Evolutionary conservation across 2,888 invertebrate genomes (phyloP), one percentile per base, ranked within the genome.

Genomic region (Epinotia ramella): DNA sequence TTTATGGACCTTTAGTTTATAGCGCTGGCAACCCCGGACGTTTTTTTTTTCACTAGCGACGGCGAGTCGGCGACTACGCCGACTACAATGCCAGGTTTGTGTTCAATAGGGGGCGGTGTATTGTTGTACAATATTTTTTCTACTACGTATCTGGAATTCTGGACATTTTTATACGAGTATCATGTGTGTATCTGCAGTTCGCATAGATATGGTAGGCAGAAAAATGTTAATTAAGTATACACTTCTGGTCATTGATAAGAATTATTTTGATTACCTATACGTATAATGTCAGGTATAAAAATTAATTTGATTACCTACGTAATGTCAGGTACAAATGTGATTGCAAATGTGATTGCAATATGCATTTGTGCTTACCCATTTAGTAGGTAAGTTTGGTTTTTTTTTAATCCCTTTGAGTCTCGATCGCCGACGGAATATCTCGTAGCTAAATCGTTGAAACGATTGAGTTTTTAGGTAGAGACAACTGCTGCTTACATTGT

Each of bases 1-100:
- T 84, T 92, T 92, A 92, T 92, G 87, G 88, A 81, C 87, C 92
- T 92, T 92, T 89, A 92, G 93, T 94, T 94, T 93, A 93, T 93
- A 85, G 87, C 82, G 78, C 87, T 86, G 81, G 91, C 91, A 91
- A 87, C 90, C 91, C 91, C 85, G 89, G 84, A 84, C 83, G 83
- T 88, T 57, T 44, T 59, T 69, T 69, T 89, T 89, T 89, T 87
- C 80, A 84, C 82, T 74, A 79, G 83, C 83, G 79, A 82, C 80
- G 83, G 83, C 79, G n/a, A n/a, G n/a, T n/a, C n/a, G n/a, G n/a
- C n/a, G n/a, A n/a, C n/a, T n/a, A n/a, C n/a, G n/a, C n/a, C n/a
- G 82, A 81, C 72, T 83, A 90, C 89, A 90, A 91, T 89, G 87
- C 86, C 82, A 81, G 82, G 80, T 84, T 81, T 77, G 81, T 84